These are phyloP conservation scores for Rapana venosa DNA, from an alignment of 2,888 invertebrate genomes.

Conservation along the genomic window DNA sequence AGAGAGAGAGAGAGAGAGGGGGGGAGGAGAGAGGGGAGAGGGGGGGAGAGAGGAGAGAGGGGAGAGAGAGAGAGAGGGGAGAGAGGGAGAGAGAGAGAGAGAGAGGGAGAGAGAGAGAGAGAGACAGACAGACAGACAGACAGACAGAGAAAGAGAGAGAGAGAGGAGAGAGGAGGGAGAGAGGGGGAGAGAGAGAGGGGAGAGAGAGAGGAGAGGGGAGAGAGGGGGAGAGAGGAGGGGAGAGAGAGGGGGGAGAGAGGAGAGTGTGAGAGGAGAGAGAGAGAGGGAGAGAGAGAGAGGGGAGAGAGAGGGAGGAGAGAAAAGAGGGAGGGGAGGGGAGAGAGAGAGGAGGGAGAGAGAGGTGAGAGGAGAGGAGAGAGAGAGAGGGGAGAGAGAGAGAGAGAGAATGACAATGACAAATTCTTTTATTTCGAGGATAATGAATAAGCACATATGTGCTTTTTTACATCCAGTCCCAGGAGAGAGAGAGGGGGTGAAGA, in stretches of 20 bases:
- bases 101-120: constrained; percentile 18
- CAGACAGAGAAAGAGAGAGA: constrained; percentile 25
- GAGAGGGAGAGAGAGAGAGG: neutral
- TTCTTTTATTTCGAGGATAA: too few relatives aligned
- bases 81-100: constrained; percentile 18
- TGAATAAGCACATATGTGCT: too few relatives aligned
- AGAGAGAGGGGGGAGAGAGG: neutral
- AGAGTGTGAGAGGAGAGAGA: neutral
- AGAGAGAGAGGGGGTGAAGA: too few relatives aligned
- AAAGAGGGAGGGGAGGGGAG: too few relatives aligned
- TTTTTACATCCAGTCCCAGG: too few relatives aligned
- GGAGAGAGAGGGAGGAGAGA: too few relatives aligned
- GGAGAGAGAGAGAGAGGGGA: neutral
- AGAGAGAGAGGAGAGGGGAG: neutral
- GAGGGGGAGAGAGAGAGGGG: too few relatives aligned
- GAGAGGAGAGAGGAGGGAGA: neutral
- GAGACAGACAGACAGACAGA: constrained; percentile 25
- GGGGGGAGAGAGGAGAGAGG: neutral
- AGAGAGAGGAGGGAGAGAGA: too few relatives aligned
- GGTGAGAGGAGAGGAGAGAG: too few relatives aligned
- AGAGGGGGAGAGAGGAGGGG: too few relatives aligned
- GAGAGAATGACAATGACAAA: too few relatives aligned
- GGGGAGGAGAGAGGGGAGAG: neutral
- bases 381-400: too few relatives aligned
- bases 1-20: neutral